These are phyloP conservation scores for Oreochromis niloticus DNA, from an alignment of 2,113 vertebrate species.

Conservation along the genomic window DNA sequence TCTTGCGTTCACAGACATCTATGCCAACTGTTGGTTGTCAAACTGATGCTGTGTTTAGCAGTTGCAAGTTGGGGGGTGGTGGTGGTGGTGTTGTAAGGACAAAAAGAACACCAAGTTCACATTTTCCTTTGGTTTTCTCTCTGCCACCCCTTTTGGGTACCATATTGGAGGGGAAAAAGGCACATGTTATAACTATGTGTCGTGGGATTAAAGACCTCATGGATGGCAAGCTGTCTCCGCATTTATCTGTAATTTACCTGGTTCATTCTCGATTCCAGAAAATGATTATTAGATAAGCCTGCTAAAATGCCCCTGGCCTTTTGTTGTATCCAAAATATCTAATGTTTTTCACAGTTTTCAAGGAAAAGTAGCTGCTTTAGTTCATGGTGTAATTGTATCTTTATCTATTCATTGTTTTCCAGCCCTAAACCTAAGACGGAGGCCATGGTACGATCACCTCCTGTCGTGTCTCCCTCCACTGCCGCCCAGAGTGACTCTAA, in stretches of 20 bases:
- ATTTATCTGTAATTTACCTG: not conserved
- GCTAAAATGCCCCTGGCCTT: not conserved
- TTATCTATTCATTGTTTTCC: constrained; percentile 33
- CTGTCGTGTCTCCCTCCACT: constrained; percentile 98
- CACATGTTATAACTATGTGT: not conserved
- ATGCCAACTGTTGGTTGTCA: not conserved
- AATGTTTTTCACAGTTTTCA: not conserved
- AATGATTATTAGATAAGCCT: not conserved
- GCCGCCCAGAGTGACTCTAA: constrained; percentile 98
- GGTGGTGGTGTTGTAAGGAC: not conserved
- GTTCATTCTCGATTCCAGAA: not conserved
- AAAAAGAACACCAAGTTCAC: not conserved
- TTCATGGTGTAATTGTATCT: not conserved
- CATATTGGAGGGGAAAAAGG: not conserved
- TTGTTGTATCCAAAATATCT: not conserved
- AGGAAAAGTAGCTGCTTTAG: not conserved
- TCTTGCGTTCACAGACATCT: not conserved
- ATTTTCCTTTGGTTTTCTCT: not conserved
- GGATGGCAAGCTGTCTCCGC: not conserved
- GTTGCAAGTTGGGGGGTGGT: not conserved
- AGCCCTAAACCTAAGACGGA: constrained; percentile 99
- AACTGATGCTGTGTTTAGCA: not conserved
- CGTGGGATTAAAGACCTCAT: not conserved
- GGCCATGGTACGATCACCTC: constrained; percentile 98
- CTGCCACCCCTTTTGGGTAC: not conserved